Evolutionary conservation across 2,113 vertebrate genomes (phyloP), one percentile per base, ranked within the genome.

Genomic region (Tragelaphus strepsiceros): DNA sequence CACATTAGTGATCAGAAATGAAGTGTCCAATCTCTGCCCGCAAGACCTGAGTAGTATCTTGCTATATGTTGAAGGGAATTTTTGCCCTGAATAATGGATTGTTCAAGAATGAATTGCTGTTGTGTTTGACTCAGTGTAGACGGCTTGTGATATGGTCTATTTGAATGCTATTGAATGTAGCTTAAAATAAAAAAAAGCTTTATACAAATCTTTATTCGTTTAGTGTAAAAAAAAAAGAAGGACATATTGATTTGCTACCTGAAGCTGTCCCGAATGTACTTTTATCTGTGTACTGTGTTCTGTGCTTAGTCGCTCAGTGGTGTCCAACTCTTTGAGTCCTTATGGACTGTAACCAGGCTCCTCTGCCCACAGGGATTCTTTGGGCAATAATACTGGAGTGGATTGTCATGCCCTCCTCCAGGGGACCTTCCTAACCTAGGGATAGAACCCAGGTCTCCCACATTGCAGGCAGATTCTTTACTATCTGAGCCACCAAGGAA

Each of bases 191-290:
- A 35, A 43, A 43, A 71, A 35, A 71, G 99, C 99, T 99, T 99
- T 99, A 99, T 99, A 99, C 99, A 99, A 99, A 99, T 99, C 99
- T 99, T 99, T 99, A 99, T 99, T 99, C 99, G 99, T 99, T 99
- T 99, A 99, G 99, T 99, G 99, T 99, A 99, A 99, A 99, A 96
- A 99, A 96, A 96, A 16, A 62, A 64, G 14, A 11, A 35, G 9
- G 11, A 35, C 32, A 1, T 21, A 11, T 71, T 19, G 17, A 61
- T n/a, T 80, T 15, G 53, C 24, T 62, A 54, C 2, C 32, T 83
- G 39, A 11, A 80, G 5, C 0, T 26, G 10, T 19, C 3, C 2
- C 64, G n/a, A 62, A 67, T 67, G 8, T 67, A 67, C 61, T 32
- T 32, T 16, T 67, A 19, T 67, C 21, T 67, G 17, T 19, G 7